Base-by-base conservation (phyloP, 2,888 invertebrate genomes). In the Leptinotarsa rubiginosa region DNA sequence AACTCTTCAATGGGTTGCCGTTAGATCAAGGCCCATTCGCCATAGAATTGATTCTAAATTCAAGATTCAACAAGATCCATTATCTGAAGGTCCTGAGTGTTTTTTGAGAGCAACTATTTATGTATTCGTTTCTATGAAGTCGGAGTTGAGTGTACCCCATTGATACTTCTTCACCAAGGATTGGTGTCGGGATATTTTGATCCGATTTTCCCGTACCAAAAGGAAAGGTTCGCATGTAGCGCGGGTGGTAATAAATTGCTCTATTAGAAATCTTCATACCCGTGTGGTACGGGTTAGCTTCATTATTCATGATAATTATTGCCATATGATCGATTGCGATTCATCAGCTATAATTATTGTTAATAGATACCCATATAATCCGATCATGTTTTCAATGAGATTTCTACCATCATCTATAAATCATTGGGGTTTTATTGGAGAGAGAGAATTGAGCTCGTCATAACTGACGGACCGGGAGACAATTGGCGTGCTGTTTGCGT, bases 291-390 rank as follows among this genome's bases (percentile, higher is more conserved):
- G 52, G 13, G 47, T 50, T 41, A 41, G 47, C 69, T 68, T 25
- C 67, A 75, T 75, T 75, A 72, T 72, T 72, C 71, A 75, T 75
- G 56, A 41, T 65, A 72, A 75, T 75, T 72, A 72, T 71, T 69
- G 69, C 69, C 68, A 65, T 69, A 69, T 72, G 72, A 75, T 75
- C 75, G 71, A 75, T 72, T 47, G 72, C 18, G 69, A 68, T 62
- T 69, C 68, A 68, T 75, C 71, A 72, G 69, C 71, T 65, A 71
- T 75, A 69, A 73, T 73, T 73, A 69, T 62, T 67, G 64, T 72
- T 72, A 75, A 72, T 75, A 52, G 65, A 69, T 69, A 56, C 56
- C 69, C 69, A 69, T 69, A 69, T 69, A 68, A 68, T 68, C 25
- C 69, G 69, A 56, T 56, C 31, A 25, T 69, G 56, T 69, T 56